Conservation (phyloP, 2,797 vertebrate species). For the Benthosema pterotum region DNA sequence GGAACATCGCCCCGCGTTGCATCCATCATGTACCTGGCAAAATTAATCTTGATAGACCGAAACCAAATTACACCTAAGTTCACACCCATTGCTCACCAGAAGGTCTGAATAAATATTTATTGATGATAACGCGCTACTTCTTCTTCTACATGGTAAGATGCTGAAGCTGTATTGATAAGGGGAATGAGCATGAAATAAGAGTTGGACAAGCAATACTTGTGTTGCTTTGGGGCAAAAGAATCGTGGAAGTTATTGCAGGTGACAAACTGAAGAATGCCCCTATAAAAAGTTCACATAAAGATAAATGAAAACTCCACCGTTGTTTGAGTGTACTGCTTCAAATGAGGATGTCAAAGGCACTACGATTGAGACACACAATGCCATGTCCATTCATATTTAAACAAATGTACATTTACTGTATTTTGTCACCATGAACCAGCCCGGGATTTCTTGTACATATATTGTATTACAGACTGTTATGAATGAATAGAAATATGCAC, state of each 20-base stretch:
- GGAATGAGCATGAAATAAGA: slow-evolving; percentile 43
- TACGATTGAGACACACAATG: background rate
- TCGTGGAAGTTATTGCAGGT: slow-evolving; percentile 24
- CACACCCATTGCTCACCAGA: slow-evolving; percentile 75
- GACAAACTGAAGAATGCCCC: slow-evolving; percentile 28
- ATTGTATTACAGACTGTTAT: background rate
- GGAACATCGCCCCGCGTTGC: slow-evolving; percentile 68
- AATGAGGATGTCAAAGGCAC: background rate
- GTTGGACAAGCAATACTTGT: slow-evolving; percentile 24
- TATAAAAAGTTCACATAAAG: slow-evolving; percentile 13
- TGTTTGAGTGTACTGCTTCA: background rate
- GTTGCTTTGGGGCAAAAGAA: slow-evolving; percentile 4
- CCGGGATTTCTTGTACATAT: background rate
- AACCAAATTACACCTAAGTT: slow-evolving; percentile 84
- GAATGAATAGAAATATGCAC: background rate
- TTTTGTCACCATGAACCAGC: slow-evolving; percentile 4
- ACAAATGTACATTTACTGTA: background rate
- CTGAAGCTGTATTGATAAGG: slow-evolving; percentile 24
- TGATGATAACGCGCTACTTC: slow-evolving; percentile 66
- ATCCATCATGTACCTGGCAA: slow-evolving; percentile 83
- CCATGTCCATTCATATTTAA: background rate
- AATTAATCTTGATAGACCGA: slow-evolving; percentile 85
- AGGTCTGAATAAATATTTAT: slow-evolving; percentile 78
- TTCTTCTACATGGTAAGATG: slow-evolving; percentile 27
- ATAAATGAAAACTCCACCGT: slow-evolving; percentile 18